These are phyloP conservation scores for Ptychochromis oligacanthus DNA, from an alignment of 2,113 vertebrate genomes.

Conservation along the genomic window DNA sequence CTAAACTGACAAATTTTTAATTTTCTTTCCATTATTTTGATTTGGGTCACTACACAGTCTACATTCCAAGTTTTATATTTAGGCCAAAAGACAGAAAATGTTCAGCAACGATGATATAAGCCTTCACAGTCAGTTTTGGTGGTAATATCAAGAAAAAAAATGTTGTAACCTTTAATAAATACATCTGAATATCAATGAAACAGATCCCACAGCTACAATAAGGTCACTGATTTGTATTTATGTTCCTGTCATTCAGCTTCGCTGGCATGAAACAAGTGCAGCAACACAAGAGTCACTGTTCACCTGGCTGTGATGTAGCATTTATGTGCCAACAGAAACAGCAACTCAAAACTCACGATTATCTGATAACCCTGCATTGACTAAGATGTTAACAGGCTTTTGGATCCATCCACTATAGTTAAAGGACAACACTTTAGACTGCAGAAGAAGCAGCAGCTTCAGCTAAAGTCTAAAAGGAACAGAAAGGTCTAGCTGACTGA, in stretches of 20 bases:
- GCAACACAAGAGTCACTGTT: not conserved
- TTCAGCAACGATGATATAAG: not conserved
- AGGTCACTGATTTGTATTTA: not conserved
- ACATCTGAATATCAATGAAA: not conserved
- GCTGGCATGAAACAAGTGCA: not conserved
- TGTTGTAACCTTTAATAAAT: not conserved
- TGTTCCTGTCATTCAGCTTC: not conserved
- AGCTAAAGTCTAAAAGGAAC: constrained; percentile 18
- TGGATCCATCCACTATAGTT: not conserved
- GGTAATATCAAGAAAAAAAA: not conserved
- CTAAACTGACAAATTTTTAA: not conserved
- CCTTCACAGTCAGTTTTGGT: not conserved
- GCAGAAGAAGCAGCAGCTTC: not conserved
- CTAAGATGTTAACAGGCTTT: not conserved
- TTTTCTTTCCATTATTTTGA: not conserved
- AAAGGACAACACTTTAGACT: not conserved
- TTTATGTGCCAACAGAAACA: not conserved
- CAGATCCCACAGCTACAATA: not conserved
- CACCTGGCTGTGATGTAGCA: not conserved
- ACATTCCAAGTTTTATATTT: not conserved
- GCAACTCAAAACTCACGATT: not conserved
- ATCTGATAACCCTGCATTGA: too few relatives aligned
- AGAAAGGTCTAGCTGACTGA: constrained; percentile 50
- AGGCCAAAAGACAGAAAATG: not conserved
- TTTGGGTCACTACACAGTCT: not conserved